Conservation (phyloP, 2,797 vertebrate species). For the Enteromius treurensis region DNA sequence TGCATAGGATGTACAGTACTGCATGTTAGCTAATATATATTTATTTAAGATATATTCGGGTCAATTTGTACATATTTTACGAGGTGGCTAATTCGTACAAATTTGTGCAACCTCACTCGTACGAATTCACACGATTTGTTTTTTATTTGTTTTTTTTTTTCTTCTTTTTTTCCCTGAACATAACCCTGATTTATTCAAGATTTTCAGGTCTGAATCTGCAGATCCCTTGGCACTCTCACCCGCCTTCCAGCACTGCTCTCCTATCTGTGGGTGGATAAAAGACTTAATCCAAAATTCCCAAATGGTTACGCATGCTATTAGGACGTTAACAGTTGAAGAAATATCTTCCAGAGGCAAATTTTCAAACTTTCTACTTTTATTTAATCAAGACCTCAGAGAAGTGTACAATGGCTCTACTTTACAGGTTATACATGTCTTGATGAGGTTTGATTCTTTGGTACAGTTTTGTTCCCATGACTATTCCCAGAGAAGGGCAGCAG, state of each 20-base stretch:
- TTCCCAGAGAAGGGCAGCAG: conserved; percentile 10
- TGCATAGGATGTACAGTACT: not conserved
- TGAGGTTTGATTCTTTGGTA: conserved; percentile 20
- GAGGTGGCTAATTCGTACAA: too few relatives aligned
- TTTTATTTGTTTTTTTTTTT: not conserved
- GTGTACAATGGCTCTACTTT: not conserved
- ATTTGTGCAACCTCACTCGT: too few relatives aligned
- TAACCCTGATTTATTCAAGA: conserved; percentile 40
- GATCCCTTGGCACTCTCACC: conserved; percentile 19
- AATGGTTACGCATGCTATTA: conserved; percentile 43
- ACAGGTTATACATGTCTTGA: conserved; percentile 6
- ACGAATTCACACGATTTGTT: too few relatives aligned
- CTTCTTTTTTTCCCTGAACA: not conserved
- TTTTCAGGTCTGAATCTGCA: conserved; percentile 27
- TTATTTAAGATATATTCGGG: too few relatives aligned
- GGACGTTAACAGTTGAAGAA: conserved; percentile 34
- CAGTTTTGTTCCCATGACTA: not conserved
- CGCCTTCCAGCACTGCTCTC: conserved; percentile 28
- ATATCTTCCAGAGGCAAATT: conserved; percentile 13
- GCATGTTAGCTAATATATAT: not conserved
- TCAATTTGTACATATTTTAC: too few relatives aligned
- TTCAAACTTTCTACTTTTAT: conserved; percentile 14
- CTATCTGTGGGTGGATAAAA: conserved; percentile 57
- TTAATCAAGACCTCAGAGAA: conserved; percentile 29
- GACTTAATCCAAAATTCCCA: conserved; percentile 39